These are phyloP conservation scores for Periparus ater DNA, from an alignment of 2,797 vertebrate species.

Conservation along the genomic window DNA sequence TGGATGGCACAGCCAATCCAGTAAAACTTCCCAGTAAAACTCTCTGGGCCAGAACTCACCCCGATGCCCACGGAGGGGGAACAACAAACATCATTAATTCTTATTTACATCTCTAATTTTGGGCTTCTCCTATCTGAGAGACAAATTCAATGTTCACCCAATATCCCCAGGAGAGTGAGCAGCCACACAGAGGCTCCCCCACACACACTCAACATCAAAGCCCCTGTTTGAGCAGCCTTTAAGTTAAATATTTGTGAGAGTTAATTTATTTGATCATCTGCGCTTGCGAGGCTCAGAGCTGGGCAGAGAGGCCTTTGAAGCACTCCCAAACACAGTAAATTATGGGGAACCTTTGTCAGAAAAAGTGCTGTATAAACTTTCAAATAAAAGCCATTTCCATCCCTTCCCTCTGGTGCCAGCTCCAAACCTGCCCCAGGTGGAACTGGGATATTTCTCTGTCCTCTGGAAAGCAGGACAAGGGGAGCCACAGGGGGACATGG, in stretches of 20 bases:
- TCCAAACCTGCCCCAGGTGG: not conserved
- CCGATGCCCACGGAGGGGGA: fast-evolving
- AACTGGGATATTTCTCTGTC: fast-evolving
- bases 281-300: conserved; percentile 10
- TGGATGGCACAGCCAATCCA: not conserved
- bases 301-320: conserved; percentile 53
- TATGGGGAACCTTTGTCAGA: not conserved
- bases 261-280: conserved; percentile 33
- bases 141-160: not conserved
- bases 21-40: not conserved
- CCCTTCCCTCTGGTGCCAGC: not conserved
- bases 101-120: not conserved
- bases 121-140: not conserved
- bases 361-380: not conserved
- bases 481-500: not conserved
- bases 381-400: not conserved
- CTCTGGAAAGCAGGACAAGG: not conserved
- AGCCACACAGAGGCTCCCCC: not conserved
- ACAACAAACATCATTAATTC: not conserved
- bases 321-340: conserved; percentile 23
- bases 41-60: fast-evolving
- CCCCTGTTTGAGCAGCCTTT: not conserved
- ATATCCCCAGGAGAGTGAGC: not conserved
- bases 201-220: conserved; percentile 27
- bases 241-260: conserved; percentile 51